phyloP scores from a whole-genome alignment of 2,113 vertebrate species.

The Lipophrys pholis region DNA sequence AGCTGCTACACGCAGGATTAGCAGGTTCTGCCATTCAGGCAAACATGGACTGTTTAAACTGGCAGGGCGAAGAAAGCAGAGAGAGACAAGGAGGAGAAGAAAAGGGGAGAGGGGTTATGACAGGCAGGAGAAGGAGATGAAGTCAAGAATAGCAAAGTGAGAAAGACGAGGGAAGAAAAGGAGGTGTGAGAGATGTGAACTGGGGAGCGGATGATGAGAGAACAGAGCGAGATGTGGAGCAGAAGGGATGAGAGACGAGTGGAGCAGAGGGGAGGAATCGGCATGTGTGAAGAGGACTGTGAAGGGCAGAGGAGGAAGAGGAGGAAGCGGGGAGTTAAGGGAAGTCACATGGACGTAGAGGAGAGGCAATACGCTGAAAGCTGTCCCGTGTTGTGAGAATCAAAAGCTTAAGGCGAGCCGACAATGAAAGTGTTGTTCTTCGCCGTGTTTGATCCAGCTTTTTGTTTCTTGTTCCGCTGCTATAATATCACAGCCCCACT shows the following conservation, averaged over 20 bases:
- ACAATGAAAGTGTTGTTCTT: slow-evolving; percentile 45
- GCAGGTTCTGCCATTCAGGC: slow-evolving; percentile 70
- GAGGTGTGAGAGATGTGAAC: slow-evolving; percentile 43
- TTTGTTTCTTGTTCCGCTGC: slow-evolving; percentile 27
- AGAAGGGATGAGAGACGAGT: slow-evolving; percentile 46
- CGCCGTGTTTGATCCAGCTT: slow-evolving; percentile 28
- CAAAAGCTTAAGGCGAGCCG: slow-evolving; percentile 44
- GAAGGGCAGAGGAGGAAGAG: slow-evolving; percentile 26
- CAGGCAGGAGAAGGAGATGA: slow-evolving; percentile 25
- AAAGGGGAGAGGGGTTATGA: slow-evolving; percentile 38
- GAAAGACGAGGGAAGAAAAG: slow-evolving; percentile 17
- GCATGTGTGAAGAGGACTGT: slow-evolving; percentile 56
- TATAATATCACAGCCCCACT: slow-evolving; percentile 31
- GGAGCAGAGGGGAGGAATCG: slow-evolving; percentile 2
- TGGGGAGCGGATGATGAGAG: slow-evolving; percentile 33
- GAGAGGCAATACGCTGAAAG: slow-evolving; percentile 25
- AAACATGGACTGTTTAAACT: slow-evolving; percentile 66
- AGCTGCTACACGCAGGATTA: slow-evolving; percentile 77
- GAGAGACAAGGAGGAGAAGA: slow-evolving; percentile 26
- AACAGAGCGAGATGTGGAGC: slow-evolving; percentile 37
- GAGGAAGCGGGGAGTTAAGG: no score
- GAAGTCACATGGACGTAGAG: not conserved
- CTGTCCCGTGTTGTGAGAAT: slow-evolving; percentile 28
- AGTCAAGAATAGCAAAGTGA: slow-evolving; percentile 29
- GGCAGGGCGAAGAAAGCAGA: slow-evolving; percentile 45